These are phyloP conservation scores for Helobdella robusta DNA, from an alignment of 2,888 invertebrate species.

Conservation along the genomic window DNA sequence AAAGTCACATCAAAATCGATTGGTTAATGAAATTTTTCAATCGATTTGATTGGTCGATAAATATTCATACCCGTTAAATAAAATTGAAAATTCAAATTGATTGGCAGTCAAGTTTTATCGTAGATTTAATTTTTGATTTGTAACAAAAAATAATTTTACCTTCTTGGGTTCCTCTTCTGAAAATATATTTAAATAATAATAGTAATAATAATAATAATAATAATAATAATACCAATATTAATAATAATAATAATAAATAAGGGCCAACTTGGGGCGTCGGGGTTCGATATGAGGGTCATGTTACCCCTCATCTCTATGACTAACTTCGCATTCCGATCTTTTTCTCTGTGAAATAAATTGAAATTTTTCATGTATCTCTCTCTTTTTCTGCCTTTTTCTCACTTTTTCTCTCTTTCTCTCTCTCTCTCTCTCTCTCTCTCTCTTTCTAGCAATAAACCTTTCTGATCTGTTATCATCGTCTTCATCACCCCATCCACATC, in stretches of 20 bases:
- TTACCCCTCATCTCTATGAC: conserved; percentile 47
- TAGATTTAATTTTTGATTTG: background rate
- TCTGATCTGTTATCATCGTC: too few species aligned
- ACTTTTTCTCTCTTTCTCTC: background rate
- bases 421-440: background rate
- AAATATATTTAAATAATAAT: conserved; percentile 17
- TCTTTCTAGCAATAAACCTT: too few species aligned
- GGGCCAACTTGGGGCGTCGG: conserved; percentile 32
- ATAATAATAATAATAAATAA: background rate
- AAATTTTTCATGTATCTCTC: background rate
- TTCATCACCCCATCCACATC: too few species aligned
- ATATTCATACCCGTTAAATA: too few species aligned
- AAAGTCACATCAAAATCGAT: conserved; percentile 10
- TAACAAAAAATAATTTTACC: conserved; percentile 27
- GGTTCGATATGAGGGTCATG: conserved; percentile 39
- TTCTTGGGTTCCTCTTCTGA: conserved; percentile 36
- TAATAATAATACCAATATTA: background rate
- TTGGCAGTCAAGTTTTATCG: background rate
- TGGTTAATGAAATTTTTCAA: too few species aligned
- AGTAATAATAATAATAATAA: background rate
- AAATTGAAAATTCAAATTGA: too few species aligned
- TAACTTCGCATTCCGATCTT: conserved; percentile 46
- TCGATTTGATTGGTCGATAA: too few species aligned
- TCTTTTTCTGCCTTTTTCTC: background rate
- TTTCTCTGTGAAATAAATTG: conserved; percentile 40